Percentiles rank a stretch among this genome's conserved stretches.
These are phyloP conservation scores for Kryptolebias marmoratus DNA, from an alignment of 2,113 vertebrate species.

Conservation along the genomic window DNA sequence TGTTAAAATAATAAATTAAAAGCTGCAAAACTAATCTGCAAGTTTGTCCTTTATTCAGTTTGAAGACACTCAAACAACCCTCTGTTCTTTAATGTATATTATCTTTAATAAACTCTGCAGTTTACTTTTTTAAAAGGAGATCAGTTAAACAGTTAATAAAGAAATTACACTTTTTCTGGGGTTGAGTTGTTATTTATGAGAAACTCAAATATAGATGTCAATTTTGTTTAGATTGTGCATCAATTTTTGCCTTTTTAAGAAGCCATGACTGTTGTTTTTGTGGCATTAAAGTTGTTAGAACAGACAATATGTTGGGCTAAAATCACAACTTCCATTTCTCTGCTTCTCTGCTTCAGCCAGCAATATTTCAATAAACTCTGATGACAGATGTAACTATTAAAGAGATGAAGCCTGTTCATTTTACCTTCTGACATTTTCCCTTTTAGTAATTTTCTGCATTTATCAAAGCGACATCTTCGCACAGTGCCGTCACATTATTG, in stretches of 20 bases:
- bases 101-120: too few species aligned
- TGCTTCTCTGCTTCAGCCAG: neutral
- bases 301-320: too few species aligned
- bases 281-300: too few species aligned
- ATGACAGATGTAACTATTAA: neutral
- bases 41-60: neutral
- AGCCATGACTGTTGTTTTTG: too few species aligned
- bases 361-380: neutral
- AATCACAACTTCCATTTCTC: too few species aligned
- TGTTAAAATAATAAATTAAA: neutral
- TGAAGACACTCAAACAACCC: neutral
- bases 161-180: too few species aligned
- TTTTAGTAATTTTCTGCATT: neutral
- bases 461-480: neutral
- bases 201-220: too few species aligned
- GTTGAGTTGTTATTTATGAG: too few species aligned
- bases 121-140: too few species aligned
- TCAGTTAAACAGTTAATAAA: too few species aligned
- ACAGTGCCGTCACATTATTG: neutral
- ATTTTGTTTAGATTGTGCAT: too few species aligned
- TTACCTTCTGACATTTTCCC: neutral
- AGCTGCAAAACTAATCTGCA: neutral
- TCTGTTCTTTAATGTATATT: neutral
- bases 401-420: neutral
- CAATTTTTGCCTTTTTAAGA: too few species aligned